phyloP scores from a whole-genome alignment of 2,797 vertebrate species.

The Amphiprion clarkii region DNA sequence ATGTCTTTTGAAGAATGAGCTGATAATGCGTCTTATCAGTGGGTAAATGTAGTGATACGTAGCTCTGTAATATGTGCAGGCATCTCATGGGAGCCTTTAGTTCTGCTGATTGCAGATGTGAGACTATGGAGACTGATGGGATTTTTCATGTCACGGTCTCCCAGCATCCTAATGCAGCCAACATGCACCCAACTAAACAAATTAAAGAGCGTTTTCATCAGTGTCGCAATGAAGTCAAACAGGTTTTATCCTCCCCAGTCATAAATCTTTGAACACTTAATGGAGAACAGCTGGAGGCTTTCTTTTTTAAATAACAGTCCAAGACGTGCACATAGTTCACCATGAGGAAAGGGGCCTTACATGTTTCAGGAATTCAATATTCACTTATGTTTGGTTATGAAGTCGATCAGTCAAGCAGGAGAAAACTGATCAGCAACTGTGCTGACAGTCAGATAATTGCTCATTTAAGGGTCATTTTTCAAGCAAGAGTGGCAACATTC shows the following conservation, averaged over 20 bases:
- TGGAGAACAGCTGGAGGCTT: constrained; percentile 42
- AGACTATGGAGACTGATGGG: neutral
- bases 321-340: constrained; percentile 11
- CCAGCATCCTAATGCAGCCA: neutral
- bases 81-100: neutral
- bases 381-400: neutral
- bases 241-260: constrained; percentile 12
- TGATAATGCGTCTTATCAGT: neutral
- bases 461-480: neutral
- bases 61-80: neutral
- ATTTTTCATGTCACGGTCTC: constrained; percentile 14
- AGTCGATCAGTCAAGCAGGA: neutral
- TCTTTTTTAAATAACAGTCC: constrained; percentile 20
- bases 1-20: constrained; percentile 6
- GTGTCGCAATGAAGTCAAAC: constrained; percentile 32
- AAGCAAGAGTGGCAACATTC: neutral
- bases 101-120: neutral
- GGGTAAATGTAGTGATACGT: neutral
- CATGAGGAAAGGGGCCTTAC: constrained; percentile 2
- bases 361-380: constrained; percentile 16
- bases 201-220: constrained; percentile 3
- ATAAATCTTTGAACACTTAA: constrained; percentile 37
- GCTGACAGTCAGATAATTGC: neutral
- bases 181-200: neutral
- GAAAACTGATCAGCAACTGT: neutral